These are phyloP conservation scores for Drosophila phalerata DNA, from an alignment of 2,888 invertebrate genomes.

Conservation along the genomic window DNA sequence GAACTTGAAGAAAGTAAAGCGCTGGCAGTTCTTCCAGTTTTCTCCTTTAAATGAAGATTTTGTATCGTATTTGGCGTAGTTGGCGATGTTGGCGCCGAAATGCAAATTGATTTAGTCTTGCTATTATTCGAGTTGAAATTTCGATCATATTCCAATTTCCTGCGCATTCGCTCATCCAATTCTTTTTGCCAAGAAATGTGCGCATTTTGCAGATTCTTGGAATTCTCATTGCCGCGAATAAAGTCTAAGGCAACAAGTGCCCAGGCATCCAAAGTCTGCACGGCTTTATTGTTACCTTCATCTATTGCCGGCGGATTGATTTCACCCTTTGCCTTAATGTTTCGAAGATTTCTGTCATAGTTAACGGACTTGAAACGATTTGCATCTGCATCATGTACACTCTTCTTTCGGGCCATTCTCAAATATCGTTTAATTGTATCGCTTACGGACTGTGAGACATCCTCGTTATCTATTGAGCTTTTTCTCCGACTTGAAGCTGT, in stretches of 20 bases:
- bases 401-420: slow-evolving; percentile 95
- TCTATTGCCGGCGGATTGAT: slow-evolving; percentile 92
- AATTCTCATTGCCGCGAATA: slow-evolving; percentile 84
- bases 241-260: slow-evolving; percentile 87
- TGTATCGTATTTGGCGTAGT: slow-evolving; percentile 32
- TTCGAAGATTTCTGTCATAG: slow-evolving; percentile 93
- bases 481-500: slow-evolving; percentile 86
- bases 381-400: slow-evolving; percentile 89
- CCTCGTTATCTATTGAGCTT: slow-evolving; percentile 93
- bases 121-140: neutral
- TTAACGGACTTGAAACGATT: slow-evolving; percentile 95
- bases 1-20: slow-evolving; percentile 87
- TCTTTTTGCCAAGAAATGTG: slow-evolving; percentile 78
- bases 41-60: slow-evolving; percentile 25
- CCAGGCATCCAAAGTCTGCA: slow-evolving; percentile 93
- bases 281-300: slow-evolving; percentile 91
- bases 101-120: slow-evolving; percentile 26
- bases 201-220: slow-evolving; percentile 67
- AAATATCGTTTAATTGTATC: slow-evolving; percentile 94
- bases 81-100: slow-evolving; percentile 78
- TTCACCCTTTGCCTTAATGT: slow-evolving; percentile 92
- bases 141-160: slow-evolving; percentile 74
- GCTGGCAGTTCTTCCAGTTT: slow-evolving; percentile 42
- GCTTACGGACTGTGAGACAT: slow-evolving; percentile 94
- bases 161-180: slow-evolving; percentile 74